Evolutionary conservation across 2,797 vertebrate genomes (phyloP), one percentile per base, ranked within the genome.

Genomic region (Ctenopoma multispine): DNA sequence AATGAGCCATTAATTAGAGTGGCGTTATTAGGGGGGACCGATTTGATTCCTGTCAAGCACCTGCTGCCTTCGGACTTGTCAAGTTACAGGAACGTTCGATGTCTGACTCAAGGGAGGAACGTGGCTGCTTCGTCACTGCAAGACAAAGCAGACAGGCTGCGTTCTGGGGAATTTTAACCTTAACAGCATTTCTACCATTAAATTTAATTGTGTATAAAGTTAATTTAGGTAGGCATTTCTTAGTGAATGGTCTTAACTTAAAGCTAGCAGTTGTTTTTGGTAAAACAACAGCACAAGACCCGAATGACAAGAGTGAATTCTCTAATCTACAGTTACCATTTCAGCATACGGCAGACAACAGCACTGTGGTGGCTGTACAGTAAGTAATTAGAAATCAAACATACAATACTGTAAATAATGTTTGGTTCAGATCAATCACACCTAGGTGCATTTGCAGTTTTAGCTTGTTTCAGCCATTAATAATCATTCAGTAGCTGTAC

Each of bases 1-100:
- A 90, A 91, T 89, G 85, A 92, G 87, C 89, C 84, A 85, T 92
- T 90, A 91, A 91, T 93, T 92, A 87, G 83, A 72, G 73, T 13
- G 74, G 78, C 46, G 75, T 87, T 84, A 90, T 91, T 88, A 89
- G 80, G 44, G 65, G 29, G 78, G 67, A 49, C 46, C 76, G 41
- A 76, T 83, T 80, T 85, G 80, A 89, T 88, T 91, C 79, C 89
- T 87, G 89, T 90, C 89, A 89, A 79, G 75, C 85, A 90, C 90
- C 90, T 91, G 89, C 90, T 87, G 81, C 87, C 82, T 68, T 82
- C 77, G 80, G 59, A 81, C 77, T 66, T 34, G 64, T 34, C 31
- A n/a, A 79, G 51, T 83, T 82, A 71, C 79, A 62, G 81, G 82
- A 88, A 85, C 27, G 12, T 47, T 72, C 49, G 57, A 6, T 3